Evolutionary conservation across 2,888 invertebrate genomes (phyloP).

Genomic region (Brachyptera putata): DNA sequence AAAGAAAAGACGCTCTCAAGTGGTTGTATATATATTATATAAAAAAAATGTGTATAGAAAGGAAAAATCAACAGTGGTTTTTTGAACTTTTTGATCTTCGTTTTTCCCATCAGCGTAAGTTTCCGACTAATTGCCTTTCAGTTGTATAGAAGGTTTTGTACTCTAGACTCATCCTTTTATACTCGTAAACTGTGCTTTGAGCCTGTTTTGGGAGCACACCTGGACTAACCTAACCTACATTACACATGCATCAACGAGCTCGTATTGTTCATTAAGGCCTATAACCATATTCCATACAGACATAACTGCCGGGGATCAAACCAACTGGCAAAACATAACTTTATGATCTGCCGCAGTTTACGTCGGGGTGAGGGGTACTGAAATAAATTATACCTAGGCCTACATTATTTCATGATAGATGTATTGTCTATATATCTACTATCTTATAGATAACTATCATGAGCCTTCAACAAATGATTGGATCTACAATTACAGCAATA

Average conservation of each 20-base stretch:
- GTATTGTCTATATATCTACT: no score
- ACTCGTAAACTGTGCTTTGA: not conserved
- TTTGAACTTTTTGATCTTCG: slow-evolving; percentile 26
- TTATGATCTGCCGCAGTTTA: no score
- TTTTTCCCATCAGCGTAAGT: slow-evolving; percentile 25
- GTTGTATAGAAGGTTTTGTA: slow-evolving; percentile 16
- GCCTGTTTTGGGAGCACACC: slow-evolving; percentile 1
- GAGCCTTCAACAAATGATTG: no score
- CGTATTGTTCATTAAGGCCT: no score
- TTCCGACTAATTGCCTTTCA: slow-evolving; percentile 31
- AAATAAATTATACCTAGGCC: no score
- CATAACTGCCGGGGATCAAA: no score
- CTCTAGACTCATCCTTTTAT: slow-evolving; percentile 17
- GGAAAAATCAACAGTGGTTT: slow-evolving; percentile 19
- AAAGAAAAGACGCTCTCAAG: slow-evolving; percentile 14
- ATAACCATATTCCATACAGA: no score
- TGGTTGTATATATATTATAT: not conserved
- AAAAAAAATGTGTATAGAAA: slow-evolving; percentile 7
- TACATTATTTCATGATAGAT: no score
- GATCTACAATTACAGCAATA: no score
- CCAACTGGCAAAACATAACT: no score
- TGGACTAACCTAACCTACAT: slow-evolving; percentile 18
- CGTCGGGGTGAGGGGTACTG: no score
- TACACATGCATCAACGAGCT: slow-evolving; percentile 11
- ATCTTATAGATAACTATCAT: no score